A percentile compares a stretch with the other conserved stretches of the same genome.
Evolutionary conservation across 2,888 invertebrate genomes (phyloP).

Genomic region (Drosophila setosimentum): DNA sequence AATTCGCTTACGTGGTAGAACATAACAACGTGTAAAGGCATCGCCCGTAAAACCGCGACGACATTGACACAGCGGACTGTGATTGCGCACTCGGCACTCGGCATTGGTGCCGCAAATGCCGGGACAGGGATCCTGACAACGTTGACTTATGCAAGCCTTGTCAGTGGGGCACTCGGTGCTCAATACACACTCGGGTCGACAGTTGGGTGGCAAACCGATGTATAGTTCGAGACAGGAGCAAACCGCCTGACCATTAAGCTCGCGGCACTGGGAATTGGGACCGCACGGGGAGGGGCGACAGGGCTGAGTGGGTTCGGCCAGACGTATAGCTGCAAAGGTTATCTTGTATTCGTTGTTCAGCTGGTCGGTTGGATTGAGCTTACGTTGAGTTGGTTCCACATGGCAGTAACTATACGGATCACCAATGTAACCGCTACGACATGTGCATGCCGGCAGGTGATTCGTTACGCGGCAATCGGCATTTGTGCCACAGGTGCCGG

Average conservation of each 20-base stretch:
- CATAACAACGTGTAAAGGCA: constrained; percentile 89
- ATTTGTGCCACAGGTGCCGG: constrained; percentile 91
- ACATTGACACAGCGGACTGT: constrained; percentile 92
- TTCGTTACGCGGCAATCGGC: constrained; percentile 92
- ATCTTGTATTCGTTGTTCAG: constrained; percentile 27
- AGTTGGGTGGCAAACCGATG: constrained; percentile 88
- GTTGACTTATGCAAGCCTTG: constrained; percentile 88
- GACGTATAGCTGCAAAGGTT: constrained; percentile 65
- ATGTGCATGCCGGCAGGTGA: constrained; percentile 94
- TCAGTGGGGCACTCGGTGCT: constrained; percentile 88
- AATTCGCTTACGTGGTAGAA: constrained; percentile 84
- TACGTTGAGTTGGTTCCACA: constrained; percentile 86
- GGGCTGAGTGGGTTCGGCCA: constrained; percentile 79
- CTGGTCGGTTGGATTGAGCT: constrained; percentile 82
- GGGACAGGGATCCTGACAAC: constrained; percentile 89
- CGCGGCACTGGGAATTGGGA: constrained; percentile 88
- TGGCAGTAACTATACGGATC: constrained; percentile 92
- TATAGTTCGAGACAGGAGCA: constrained; percentile 88
- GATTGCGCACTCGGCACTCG: constrained; percentile 90
- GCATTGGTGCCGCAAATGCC: constrained; percentile 88
- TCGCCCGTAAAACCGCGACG: constrained; percentile 90
- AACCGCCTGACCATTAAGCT: constrained; percentile 87
- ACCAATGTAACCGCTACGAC: constrained; percentile 90
- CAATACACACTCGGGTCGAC: constrained; percentile 89
- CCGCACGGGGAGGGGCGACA: constrained; percentile 89